These are phyloP conservation scores for Drosophila suzukii DNA, from an alignment of 1,140 invertebrate species.

Conservation along the genomic window DNA sequence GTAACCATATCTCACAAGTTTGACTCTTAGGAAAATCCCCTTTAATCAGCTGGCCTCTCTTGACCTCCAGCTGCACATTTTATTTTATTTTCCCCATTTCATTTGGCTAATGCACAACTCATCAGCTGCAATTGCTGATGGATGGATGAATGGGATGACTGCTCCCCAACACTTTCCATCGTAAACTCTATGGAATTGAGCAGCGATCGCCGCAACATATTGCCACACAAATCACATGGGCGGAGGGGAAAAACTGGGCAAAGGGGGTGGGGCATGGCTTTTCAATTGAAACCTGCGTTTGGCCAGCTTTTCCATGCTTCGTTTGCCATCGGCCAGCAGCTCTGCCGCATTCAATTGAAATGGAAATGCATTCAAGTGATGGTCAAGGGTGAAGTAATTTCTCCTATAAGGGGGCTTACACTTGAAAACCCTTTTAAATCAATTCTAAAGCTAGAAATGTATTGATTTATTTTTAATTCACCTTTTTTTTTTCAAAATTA, in stretches of 20 bases:
- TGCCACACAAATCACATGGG: constrained; percentile 46
- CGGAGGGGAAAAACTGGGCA: neutral
- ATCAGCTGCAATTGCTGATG: constrained; percentile 34
- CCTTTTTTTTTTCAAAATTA: neutral
- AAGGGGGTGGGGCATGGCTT: constrained; percentile 15
- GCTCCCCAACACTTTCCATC: constrained; percentile 51
- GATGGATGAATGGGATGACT: constrained; percentile 1
- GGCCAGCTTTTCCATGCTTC: constrained; percentile 18
- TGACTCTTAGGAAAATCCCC: constrained; percentile 2
- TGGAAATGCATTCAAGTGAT: constrained; percentile 20
- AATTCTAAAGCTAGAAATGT: neutral
- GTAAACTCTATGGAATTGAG: constrained; percentile 51
- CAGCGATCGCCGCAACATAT: constrained; percentile 27
- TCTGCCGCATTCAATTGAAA: constrained; percentile 14
- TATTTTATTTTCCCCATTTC: constrained; percentile 13
- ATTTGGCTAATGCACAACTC: constrained; percentile 51
- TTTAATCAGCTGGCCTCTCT: constrained; percentile 31
- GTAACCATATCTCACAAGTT: neutral
- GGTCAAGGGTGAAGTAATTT: constrained; percentile 7
- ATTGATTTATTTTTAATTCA: no score
- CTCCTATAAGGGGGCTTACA: neutral
- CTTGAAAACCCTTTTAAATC: neutral
- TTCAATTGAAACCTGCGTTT: constrained; percentile 42
- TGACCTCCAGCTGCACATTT: constrained; percentile 3
- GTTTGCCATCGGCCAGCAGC: constrained; percentile 1